Percentiles rank a stretch among this genome's conserved stretches.
These are phyloP conservation scores for Acromyrmex charruanus DNA, from an alignment of 1,140 invertebrate genomes.

Conservation along the genomic window DNA sequence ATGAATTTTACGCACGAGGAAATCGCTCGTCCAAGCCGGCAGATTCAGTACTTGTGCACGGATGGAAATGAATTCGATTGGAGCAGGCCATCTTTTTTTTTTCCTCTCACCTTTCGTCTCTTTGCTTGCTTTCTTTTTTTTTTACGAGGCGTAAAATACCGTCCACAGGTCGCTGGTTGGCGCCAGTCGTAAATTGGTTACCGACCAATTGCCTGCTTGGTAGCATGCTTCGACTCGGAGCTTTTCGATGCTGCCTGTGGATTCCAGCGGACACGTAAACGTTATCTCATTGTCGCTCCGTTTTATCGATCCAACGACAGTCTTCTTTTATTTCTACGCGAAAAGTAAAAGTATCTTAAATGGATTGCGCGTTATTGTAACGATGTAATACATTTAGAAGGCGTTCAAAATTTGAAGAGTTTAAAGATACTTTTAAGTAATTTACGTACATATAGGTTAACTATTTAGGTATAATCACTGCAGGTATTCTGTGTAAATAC, in stretches of 20 bases:
- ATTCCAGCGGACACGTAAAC: slow-evolving; percentile 64
- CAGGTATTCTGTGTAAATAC: no score
- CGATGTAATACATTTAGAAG: background rate
- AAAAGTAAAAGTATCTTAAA: slow-evolving; percentile 60
- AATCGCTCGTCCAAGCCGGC: slow-evolving; percentile 61
- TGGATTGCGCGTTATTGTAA: slow-evolving; percentile 71
- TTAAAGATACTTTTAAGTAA: background rate
- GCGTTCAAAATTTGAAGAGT: slow-evolving; percentile 16
- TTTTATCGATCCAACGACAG: slow-evolving; percentile 54
- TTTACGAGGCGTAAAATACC: slow-evolving; percentile 65
- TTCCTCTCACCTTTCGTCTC: slow-evolving; percentile 58
- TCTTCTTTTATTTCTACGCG: slow-evolving; percentile 39
- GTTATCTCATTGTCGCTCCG: slow-evolving; percentile 61
- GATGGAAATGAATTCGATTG: slow-evolving; percentile 71
- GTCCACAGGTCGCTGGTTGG: slow-evolving; percentile 48
- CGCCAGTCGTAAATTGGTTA: slow-evolving; percentile 68
- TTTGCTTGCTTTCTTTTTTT: slow-evolving; percentile 47
- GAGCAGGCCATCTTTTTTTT: slow-evolving; percentile 56
- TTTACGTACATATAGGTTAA: background rate
- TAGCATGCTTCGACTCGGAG: slow-evolving; percentile 54
- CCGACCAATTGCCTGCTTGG: slow-evolving; percentile 54
- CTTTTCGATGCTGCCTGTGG: slow-evolving; percentile 58
- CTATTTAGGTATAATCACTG: no score
- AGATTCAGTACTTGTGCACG: slow-evolving; percentile 67
- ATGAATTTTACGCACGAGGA: slow-evolving; percentile 73